phyloP scores from a whole-genome alignment of 2,113 vertebrate species.

The Coptodon rendalli region DNA sequence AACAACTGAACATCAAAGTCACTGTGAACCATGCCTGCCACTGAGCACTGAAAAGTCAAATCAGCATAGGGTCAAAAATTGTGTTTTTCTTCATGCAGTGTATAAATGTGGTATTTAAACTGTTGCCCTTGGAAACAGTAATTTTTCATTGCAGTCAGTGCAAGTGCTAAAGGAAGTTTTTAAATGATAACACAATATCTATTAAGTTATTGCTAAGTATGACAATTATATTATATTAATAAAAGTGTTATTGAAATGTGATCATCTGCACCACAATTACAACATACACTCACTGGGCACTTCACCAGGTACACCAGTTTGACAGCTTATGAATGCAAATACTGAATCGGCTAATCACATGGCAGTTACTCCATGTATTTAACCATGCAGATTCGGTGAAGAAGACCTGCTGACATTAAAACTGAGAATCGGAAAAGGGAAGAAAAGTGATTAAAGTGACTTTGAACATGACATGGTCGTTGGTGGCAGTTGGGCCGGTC shows the following conservation, averaged over 20 bases:
- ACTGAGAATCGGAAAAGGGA: not conserved
- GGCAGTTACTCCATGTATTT: not conserved
- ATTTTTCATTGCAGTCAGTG: not conserved
- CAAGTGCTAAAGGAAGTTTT: not conserved
- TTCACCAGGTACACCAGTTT: not conserved
- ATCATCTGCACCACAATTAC: not conserved
- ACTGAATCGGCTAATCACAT: not conserved
- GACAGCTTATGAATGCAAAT: not conserved
- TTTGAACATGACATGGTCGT: not conserved
- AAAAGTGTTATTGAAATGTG: not conserved
- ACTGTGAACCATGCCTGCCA: not conserved
- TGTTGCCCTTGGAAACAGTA: not conserved
- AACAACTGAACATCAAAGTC: constrained; percentile 3
- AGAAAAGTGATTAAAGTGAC: not conserved
- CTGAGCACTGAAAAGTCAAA: not conserved
- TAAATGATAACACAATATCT: not conserved
- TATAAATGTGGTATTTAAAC: not conserved
- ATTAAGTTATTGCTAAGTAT: not conserved
- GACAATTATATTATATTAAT: not conserved
- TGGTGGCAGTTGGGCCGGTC: not conserved
- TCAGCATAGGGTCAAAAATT: not conserved
- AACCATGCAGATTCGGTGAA: not conserved
- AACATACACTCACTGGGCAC: not conserved
- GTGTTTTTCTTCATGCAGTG: not conserved
- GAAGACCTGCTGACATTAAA: not conserved